phyloP scores from a whole-genome alignment of 2,113 vertebrate species.

The Halichoerus grypus region DNA sequence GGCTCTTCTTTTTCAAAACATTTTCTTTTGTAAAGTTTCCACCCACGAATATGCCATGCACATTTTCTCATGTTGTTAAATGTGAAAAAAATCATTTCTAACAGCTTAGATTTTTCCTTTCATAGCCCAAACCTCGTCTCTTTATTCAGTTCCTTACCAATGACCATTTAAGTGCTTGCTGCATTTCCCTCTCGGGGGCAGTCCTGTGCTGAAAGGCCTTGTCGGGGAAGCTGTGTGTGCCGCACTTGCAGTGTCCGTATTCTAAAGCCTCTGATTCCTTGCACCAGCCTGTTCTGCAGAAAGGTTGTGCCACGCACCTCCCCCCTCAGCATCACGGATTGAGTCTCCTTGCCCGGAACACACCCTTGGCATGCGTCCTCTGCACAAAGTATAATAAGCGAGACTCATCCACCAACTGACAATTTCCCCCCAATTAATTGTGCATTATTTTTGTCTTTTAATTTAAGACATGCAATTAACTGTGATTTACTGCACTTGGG shows the following conservation, averaged over 20 bases:
- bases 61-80: conserved; percentile 51
- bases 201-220: not conserved
- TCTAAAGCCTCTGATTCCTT: not conserved
- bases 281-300: not conserved
- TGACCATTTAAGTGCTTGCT: not conserved
- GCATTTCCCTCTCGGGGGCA: not conserved
- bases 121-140: not conserved
- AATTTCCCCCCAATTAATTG: conserved; percentile 83
- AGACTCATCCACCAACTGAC: conserved; percentile 82
- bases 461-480: conserved; percentile 84
- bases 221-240: not conserved
- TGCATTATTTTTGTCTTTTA: conserved; percentile 84
- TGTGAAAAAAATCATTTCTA: not conserved
- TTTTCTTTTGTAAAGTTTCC: not conserved
- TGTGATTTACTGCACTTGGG: conserved; percentile 78
- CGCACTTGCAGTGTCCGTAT: not conserved
- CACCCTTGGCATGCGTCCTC: conserved; percentile 45
- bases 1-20: not conserved
- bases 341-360: conserved; percentile 51
- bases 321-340: not conserved
- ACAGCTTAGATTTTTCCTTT: not conserved
- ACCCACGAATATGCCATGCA: not conserved
- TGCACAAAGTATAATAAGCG: conserved; percentile 75
- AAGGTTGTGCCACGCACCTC: not conserved
- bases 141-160: not conserved